These are phyloP conservation scores for Hetaerina americana DNA, from an alignment of 1,140 invertebrate genomes.

Conservation along the genomic window DNA sequence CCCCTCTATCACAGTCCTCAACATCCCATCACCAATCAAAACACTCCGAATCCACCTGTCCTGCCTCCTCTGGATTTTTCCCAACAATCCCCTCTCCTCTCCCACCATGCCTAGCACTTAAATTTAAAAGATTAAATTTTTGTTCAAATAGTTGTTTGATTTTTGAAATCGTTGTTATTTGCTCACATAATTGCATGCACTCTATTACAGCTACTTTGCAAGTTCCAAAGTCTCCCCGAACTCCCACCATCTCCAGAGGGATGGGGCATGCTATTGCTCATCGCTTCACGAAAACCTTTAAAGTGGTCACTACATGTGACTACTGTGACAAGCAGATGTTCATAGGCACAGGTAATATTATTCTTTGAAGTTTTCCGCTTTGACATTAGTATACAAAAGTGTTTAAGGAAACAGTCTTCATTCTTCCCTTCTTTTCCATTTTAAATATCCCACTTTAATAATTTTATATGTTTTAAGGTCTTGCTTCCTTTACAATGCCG, in stretches of 20 bases:
- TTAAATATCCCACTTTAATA: too few relatives aligned
- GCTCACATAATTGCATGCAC: too few relatives aligned
- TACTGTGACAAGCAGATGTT: constrained; percentile 86
- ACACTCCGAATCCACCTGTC: too few relatives aligned
- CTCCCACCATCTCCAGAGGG: constrained; percentile 43
- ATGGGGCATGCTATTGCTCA: constrained; percentile 89
- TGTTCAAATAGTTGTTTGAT: too few relatives aligned
- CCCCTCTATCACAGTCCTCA: too few relatives aligned
- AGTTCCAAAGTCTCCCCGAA: constrained; percentile 62
- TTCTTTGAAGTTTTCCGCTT: neutral
- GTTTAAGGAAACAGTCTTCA: neutral
- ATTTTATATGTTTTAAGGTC: neutral
- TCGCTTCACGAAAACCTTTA: constrained; percentile 77
- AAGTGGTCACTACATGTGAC: constrained; percentile 79
- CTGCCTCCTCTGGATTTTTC: too few relatives aligned
- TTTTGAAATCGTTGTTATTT: too few relatives aligned
- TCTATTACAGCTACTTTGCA: constrained; percentile 39
- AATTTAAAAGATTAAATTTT: too few relatives aligned
- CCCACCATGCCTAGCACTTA: too few relatives aligned
- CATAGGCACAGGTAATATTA: constrained; percentile 44
- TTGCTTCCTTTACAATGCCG: neutral
- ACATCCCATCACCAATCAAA: too few relatives aligned
- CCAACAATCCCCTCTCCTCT: too few relatives aligned
- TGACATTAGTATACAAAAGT: constrained; percentile 1
- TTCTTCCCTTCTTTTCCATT: neutral